Percentiles rank a stretch among this genome's conserved stretches.
Evolutionary conservation across 2,797 vertebrate species (phyloP).

Genomic region (Chrosomus eos): DNA sequence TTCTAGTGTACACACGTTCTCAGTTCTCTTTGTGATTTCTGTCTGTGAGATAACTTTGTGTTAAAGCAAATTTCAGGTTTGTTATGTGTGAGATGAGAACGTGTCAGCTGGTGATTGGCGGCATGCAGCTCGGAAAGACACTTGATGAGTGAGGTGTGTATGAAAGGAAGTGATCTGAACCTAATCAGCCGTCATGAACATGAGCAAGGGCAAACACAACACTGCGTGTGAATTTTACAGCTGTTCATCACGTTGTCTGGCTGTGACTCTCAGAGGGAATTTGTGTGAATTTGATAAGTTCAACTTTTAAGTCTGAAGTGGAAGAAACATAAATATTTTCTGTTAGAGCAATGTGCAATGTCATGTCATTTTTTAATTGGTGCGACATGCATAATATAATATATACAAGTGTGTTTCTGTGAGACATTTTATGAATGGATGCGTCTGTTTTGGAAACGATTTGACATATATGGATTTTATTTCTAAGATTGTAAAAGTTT

Average conservation of each 20-base stretch:
- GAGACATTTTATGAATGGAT: background rate
- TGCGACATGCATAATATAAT: background rate
- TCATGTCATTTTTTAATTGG: background rate
- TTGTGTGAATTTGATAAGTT: slow-evolving; percentile 41
- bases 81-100: slow-evolving; percentile 33
- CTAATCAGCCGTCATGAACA: slow-evolving; percentile 57
- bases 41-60: slow-evolving; percentile 17
- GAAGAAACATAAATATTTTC: slow-evolving; percentile 9
- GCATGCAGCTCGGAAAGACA: slow-evolving; percentile 45
- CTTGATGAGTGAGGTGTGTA: slow-evolving; percentile 54
- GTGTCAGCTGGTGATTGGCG: slow-evolving; percentile 44
- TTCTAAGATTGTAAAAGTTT: background rate
- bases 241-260: slow-evolving; percentile 36
- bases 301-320: slow-evolving; percentile 10
- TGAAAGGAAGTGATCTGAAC: slow-evolving; percentile 52
- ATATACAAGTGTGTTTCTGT: background rate
- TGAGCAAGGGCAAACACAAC: slow-evolving; percentile 53
- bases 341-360: background rate
- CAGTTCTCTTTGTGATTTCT: slow-evolving; percentile 17
- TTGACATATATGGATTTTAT: background rate
- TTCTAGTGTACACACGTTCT: slow-evolving; percentile 17
- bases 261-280: slow-evolving; percentile 33
- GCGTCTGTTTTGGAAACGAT: background rate
- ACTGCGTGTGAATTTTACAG: slow-evolving; percentile 54
- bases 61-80: slow-evolving; percentile 48